These are phyloP conservation scores for Eilema sororculum DNA, from an alignment of 2,888 invertebrate genomes.

Conservation along the genomic window DNA sequence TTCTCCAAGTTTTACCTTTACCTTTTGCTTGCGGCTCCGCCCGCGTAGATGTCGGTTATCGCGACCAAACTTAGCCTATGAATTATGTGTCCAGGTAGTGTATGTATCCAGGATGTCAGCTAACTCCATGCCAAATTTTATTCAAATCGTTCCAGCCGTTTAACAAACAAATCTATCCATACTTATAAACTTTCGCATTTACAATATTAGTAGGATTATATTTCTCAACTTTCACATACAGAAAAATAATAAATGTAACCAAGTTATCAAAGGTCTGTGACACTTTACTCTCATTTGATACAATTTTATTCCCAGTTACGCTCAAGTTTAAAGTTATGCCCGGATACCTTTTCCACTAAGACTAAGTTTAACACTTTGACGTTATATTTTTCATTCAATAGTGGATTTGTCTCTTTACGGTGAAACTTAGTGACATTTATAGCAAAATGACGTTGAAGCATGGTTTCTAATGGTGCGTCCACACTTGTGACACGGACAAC, in stretches of 20 bases:
- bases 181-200: too few species aligned
- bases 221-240: not conserved
- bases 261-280: slow-evolving; percentile 1
- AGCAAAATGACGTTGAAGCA: not conserved
- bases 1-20: not conserved
- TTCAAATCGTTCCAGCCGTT: too few species aligned
- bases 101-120: too few species aligned
- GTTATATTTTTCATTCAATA: slow-evolving; percentile 2
- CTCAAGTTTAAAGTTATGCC: not conserved
- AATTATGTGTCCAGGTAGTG: too few species aligned
- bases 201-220: too few species aligned
- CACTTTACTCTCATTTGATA: not conserved
- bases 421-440: not conserved
- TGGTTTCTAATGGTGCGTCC: too few species aligned
- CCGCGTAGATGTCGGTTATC: too few species aligned
- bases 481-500: too few species aligned
- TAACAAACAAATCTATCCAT: too few species aligned
- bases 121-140: too few species aligned
- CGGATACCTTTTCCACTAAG: not conserved
- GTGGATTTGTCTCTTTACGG: not conserved
- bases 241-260: not conserved
- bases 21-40: too few species aligned
- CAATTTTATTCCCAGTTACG: slow-evolving; percentile 1
- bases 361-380: not conserved
- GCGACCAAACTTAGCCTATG: too few species aligned